Evolutionary conservation across 2,888 invertebrate species (phyloP), one percentile per base, ranked within the genome.

Genomic region (Drosophila suboccidentalis): DNA sequence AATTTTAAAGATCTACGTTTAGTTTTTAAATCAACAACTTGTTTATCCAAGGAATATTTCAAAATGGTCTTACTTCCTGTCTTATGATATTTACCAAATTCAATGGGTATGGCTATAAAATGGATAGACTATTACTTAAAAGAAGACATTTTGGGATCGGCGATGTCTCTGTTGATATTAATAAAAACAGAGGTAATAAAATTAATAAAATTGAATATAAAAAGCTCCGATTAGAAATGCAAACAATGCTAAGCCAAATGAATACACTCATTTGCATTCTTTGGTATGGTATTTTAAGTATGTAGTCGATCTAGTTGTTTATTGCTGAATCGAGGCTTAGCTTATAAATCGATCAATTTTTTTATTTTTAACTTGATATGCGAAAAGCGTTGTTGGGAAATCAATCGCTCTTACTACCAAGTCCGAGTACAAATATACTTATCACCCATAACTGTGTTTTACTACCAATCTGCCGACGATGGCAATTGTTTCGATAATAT

Each of bases 311-410:
- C 39, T 54, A 38, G 54, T 57, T 62, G 43, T 63, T 79, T 75
- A 64, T 61, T 75, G 75, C 75, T 75, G 80, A 76, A 39, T 79
- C 53, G 57, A 29, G 50, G 9, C 29, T 49, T 39, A 11, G 75
- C 49, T 57, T 60, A 77, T 68, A 79, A 65, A 75, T 49, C 59
- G 85, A 78, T 72, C 63, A 55, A 58, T 74, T 82, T 78, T 38
- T 51, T 13, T 29, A 8, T 15, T 32, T 57, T 63, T 36, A 71
- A 65, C 78, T 66, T 78, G 58, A 82, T 82, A 79, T 70, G 71
- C 80, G 63, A 49, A 49, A 57, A 61, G 51, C 62, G 41, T 39
- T 51, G 66, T 79, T 82, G 83, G 67, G 71, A 82, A 85, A 88
- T 75, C 80, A 82, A 88, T 85, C 65, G 75, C 22, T 78, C 50